Conservation (phyloP, 1,140 invertebrate species). For the Brachionus plicatilis region DNA sequence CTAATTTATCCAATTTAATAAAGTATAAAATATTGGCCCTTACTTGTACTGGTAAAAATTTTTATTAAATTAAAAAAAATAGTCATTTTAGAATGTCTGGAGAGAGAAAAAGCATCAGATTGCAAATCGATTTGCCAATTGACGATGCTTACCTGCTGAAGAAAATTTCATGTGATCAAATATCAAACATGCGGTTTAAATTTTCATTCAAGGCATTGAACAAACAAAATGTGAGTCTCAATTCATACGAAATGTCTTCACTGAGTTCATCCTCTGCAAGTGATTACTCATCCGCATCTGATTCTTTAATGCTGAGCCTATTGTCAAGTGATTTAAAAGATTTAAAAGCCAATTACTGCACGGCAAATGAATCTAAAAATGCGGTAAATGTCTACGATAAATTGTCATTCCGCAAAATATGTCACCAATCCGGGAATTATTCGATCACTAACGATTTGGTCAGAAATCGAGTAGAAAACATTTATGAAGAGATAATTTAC, state of each 20-base stretch:
- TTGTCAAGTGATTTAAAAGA: not conserved
- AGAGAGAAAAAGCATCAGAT: not conserved
- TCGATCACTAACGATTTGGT: not conserved
- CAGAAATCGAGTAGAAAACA: not conserved
- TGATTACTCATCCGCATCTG: not conserved
- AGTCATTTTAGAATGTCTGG: not conserved
- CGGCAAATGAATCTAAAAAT: not conserved
- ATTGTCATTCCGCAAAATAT: not conserved
- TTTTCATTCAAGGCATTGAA: not conserved
- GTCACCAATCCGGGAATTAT: not conserved
- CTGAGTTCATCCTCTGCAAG: not conserved
- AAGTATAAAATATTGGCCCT: not conserved
- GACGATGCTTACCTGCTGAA: not conserved
- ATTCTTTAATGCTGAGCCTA: not conserved
- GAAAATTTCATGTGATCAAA: not conserved
- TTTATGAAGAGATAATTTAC: conserved; percentile 11
- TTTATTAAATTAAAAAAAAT: not conserved
- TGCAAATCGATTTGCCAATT: conserved; percentile 21
- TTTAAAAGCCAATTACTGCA: not conserved
- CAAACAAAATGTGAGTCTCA: not conserved
- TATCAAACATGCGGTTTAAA: conserved; percentile 6
- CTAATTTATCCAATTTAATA: conserved; percentile 11
- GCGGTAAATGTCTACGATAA: not conserved
- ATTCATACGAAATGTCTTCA: not conserved
- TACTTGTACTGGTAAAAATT: not conserved